Percentiles rank a stretch among this genome's conserved stretches.
Conservation (phyloP, 2,113 vertebrate species). For the Eira barbara region DNA sequence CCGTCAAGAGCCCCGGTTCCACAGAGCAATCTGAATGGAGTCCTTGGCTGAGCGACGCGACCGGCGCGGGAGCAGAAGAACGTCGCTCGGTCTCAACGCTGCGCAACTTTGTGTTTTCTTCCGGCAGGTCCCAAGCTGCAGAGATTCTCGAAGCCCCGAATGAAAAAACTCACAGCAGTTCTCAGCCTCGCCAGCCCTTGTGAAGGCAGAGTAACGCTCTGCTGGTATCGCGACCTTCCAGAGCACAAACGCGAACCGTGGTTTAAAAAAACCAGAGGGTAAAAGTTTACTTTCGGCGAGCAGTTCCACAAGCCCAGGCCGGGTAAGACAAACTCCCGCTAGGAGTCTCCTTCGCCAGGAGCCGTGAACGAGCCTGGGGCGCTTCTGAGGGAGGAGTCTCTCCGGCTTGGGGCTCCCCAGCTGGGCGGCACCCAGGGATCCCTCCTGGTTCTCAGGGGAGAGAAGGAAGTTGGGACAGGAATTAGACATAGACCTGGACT, state of each 20-base stretch:
- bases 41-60: not conserved
- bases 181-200: not conserved
- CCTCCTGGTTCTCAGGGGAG: rapidly evolving
- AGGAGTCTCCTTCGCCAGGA: not conserved
- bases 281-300: constrained; percentile 59
- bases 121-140: not conserved
- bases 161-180: not conserved
- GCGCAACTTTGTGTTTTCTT: not conserved
- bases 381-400: not conserved
- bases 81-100: not conserved
- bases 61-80: not conserved
- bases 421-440: not conserved
- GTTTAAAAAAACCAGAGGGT: not conserved
- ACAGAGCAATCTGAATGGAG: not conserved
- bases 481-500: not conserved
- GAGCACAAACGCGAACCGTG: not conserved
- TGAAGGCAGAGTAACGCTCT: not conserved
- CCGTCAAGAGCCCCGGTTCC: not conserved
- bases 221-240: not conserved
- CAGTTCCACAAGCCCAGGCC: not conserved
- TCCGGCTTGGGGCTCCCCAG: not conserved
- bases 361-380: not conserved
- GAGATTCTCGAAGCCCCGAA: not conserved
- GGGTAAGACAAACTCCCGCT: not conserved
- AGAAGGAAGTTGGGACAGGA: not conserved